Percentiles rank a stretch among this genome's conserved stretches.
Evolutionary conservation across 2,888 invertebrate genomes (phyloP).

Genomic region (Dolomedes plantarius): DNA sequence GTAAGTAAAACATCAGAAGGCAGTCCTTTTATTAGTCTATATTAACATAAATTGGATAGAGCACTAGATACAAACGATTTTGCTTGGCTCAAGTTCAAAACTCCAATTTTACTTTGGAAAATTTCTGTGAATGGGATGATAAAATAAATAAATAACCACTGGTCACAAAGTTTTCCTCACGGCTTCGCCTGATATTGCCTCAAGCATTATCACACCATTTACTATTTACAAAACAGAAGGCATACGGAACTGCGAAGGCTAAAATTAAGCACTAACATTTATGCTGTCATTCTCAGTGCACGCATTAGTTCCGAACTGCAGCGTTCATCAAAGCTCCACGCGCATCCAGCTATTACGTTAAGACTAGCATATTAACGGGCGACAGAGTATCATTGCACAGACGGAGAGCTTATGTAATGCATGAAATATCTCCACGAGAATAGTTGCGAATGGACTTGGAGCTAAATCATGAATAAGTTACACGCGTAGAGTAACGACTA

Average conservation of each 20-base stretch:
- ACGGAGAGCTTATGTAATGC: slow-evolving; percentile 32
- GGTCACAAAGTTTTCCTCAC: no score
- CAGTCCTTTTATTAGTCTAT: no score
- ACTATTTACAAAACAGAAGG: neutral
- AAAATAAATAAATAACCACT: no score
- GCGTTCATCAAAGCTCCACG: slow-evolving; percentile 13
- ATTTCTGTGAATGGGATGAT: no score
- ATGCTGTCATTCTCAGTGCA: neutral
- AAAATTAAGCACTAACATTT: neutral
- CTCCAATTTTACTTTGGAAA: no score
- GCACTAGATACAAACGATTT: no score
- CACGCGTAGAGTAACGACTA: slow-evolving; percentile 22
- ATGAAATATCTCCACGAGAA: slow-evolving; percentile 34
- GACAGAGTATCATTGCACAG: slow-evolving; percentile 41
- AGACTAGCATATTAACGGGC: slow-evolving; percentile 25
- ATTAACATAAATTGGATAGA: no score
- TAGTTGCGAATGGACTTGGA: slow-evolving; percentile 36
- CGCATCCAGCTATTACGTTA: slow-evolving; percentile 26
- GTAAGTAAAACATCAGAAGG: no score
- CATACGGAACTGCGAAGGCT: neutral
- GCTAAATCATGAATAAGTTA: slow-evolving; percentile 59
- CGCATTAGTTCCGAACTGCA: neutral
- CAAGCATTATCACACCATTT: neutral
- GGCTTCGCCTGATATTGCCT: neutral
- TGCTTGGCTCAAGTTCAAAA: no score